phyloP scores from a whole-genome alignment of 2,888 invertebrate genomes.

The Meghimatium bilineatum region DNA sequence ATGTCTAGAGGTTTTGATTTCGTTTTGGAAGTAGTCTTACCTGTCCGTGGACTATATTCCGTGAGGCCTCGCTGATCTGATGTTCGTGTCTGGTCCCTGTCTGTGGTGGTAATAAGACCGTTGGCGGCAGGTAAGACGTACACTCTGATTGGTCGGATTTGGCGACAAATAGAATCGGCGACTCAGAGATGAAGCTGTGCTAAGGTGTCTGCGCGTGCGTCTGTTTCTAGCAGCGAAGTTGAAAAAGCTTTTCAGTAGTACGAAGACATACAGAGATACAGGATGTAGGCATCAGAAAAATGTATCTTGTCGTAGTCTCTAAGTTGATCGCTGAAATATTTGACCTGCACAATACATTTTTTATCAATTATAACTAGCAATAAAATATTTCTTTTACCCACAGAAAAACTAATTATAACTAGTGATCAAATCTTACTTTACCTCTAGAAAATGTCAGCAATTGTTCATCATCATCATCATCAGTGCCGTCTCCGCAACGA shows the following conservation, averaged over 20 bases:
- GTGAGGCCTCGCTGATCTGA: not conserved
- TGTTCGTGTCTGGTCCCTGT: conserved; percentile 4
- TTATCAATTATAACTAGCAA: too few species aligned
- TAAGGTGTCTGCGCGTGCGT: conserved; percentile 9
- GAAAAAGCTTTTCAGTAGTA: not conserved
- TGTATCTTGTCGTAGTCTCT: not conserved
- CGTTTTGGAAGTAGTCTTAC: not conserved
- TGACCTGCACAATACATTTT: too few species aligned
- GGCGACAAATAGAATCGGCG: conserved; percentile 8
- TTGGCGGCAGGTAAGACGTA: conserved; percentile 21
- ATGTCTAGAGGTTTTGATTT: not conserved
- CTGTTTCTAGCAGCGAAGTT: not conserved
- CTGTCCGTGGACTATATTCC: conserved; percentile 5
- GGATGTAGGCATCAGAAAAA: not conserved
- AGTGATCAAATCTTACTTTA: too few species aligned
- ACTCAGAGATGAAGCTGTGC: conserved; percentile 1
- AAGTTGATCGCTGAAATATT: too few species aligned
- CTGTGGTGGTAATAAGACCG: conserved; percentile 4
- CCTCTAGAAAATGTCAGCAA: too few species aligned
- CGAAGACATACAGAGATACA: not conserved
- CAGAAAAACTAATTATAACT: too few species aligned
- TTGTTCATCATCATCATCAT: too few species aligned
- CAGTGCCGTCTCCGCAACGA: too few species aligned
- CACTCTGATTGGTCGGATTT: not conserved
- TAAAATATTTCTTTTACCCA: too few species aligned